Percentiles rank a stretch among this genome's conserved stretches.
Conservation (phyloP, 2,888 invertebrate species). For the Troides helena region DNA sequence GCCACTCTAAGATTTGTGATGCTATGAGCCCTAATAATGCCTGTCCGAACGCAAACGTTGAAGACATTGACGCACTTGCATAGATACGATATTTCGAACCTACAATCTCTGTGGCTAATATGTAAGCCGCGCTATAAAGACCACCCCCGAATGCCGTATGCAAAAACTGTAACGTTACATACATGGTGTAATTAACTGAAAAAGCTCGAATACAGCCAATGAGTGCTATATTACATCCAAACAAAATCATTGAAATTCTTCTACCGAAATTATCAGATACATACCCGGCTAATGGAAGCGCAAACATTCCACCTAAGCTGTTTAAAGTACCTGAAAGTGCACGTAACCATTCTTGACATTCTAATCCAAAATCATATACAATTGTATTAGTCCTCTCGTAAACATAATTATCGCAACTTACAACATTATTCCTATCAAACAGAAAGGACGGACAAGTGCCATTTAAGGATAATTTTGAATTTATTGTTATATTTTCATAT, state of each 20-base stretch:
- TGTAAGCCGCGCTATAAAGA: constrained; percentile 67
- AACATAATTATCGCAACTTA: constrained; percentile 59
- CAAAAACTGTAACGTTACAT: constrained; percentile 62
- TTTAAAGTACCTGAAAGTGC: constrained; percentile 87
- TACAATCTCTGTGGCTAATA: constrained; percentile 86
- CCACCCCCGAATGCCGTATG: constrained; percentile 71
- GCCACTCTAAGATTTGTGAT: constrained; percentile 85
- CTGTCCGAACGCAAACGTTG: constrained; percentile 87
- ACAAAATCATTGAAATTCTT: constrained; percentile 60
- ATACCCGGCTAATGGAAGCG: constrained; percentile 83
- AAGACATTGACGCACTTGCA: constrained; percentile 84
- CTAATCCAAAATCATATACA: constrained; percentile 67
- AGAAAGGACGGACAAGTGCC: constrained; percentile 50
- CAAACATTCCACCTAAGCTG: constrained; percentile 85
- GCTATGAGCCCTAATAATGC: constrained; percentile 84
- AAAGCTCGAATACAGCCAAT: constrained; percentile 62
- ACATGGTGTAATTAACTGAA: constrained; percentile 69
- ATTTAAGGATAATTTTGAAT: constrained; percentile 32
- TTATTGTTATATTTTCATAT: constrained; percentile 46
- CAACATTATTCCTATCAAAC: constrained; percentile 53
- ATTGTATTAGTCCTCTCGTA: constrained; percentile 62
- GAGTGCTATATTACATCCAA: constrained; percentile 63
- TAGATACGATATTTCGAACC: constrained; percentile 86
- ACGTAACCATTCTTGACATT: constrained; percentile 84
- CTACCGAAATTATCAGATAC: constrained; percentile 83